Conservation (phyloP, 2,888 invertebrate species). For the Epirrita christyi region DNA sequence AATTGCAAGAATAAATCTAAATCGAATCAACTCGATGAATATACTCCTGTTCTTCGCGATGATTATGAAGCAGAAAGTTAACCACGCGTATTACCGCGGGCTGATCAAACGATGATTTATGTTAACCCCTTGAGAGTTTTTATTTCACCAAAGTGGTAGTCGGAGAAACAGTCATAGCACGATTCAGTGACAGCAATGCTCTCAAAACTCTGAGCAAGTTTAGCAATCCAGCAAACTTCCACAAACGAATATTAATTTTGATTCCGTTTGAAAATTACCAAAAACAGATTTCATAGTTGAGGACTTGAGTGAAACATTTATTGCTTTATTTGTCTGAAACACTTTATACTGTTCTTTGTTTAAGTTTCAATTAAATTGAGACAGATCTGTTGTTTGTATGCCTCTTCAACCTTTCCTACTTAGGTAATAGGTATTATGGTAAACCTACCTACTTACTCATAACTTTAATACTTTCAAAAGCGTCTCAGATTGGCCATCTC, state of each 20-base stretch:
- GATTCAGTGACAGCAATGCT: conserved; percentile 26
- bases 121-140: too few relatives aligned
- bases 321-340: conserved; percentile 1
- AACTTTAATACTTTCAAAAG: too few relatives aligned
- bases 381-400: too few relatives aligned
- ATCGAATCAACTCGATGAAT: too few relatives aligned
- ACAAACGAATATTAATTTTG: conserved; percentile 38
- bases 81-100: too few relatives aligned
- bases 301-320: conserved; percentile 16
- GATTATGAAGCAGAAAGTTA: too few relatives aligned
- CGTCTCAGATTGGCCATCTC: not conserved
- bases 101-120: too few relatives aligned
- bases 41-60: too few relatives aligned
- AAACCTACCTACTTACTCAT: too few relatives aligned
- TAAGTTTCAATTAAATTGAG: not conserved
- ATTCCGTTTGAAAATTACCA: conserved; percentile 33
- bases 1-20: too few relatives aligned
- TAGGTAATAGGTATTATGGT: too few relatives aligned
- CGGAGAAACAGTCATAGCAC: conserved; percentile 23
- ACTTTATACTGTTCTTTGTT: not conserved
- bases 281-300: conserved; percentile 29
- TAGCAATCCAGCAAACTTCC: conserved; percentile 36
- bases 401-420: too few relatives aligned
- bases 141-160: conserved; percentile 4
- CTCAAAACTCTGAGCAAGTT: conserved; percentile 22